A percentile compares a stretch with the other conserved stretches of the same genome.
Evolutionary conservation across 2,797 vertebrate species (phyloP).

Genomic region (Diceros bicornis): DNA sequence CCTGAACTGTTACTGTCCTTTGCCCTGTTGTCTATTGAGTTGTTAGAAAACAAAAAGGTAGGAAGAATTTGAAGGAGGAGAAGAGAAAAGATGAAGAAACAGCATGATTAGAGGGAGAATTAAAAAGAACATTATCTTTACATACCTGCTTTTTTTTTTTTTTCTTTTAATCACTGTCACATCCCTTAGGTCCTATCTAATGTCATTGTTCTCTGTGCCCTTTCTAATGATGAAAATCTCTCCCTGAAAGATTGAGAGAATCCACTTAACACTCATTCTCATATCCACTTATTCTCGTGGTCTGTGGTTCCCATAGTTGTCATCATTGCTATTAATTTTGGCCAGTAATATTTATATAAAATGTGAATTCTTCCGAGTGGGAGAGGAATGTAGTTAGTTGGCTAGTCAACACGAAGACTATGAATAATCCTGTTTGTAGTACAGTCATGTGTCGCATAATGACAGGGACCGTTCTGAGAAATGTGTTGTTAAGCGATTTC

Average conservation of each 20-base stretch:
- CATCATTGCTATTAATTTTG: conserved; percentile 27
- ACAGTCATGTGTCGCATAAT: background rate
- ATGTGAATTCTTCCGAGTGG: conserved; percentile 26
- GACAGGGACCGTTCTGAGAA: too few species aligned
- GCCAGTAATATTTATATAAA: conserved; percentile 17
- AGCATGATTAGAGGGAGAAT: conserved; percentile 37
- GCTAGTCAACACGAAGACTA: background rate
- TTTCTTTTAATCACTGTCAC: background rate
- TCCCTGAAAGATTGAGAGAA: background rate
- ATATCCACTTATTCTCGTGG: background rate
- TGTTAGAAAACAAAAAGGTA: background rate
- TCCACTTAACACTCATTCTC: background rate
- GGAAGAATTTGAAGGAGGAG: background rate
- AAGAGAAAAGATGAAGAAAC: background rate
- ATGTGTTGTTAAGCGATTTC: too few species aligned
- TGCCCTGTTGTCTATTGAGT: background rate
- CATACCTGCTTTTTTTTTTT: background rate
- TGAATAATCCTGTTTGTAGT: background rate
- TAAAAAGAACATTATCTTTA: conserved; percentile 36
- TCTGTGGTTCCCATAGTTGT: background rate
- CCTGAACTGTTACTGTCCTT: conserved; percentile 19
- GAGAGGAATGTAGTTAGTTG: conserved; percentile 15
- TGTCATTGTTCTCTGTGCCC: background rate
- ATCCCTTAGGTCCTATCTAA: background rate
- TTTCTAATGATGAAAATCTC: conserved; percentile 56